Conservation (phyloP, 2,113 vertebrate genomes). For the Rhadina sibilatrix region DNA sequence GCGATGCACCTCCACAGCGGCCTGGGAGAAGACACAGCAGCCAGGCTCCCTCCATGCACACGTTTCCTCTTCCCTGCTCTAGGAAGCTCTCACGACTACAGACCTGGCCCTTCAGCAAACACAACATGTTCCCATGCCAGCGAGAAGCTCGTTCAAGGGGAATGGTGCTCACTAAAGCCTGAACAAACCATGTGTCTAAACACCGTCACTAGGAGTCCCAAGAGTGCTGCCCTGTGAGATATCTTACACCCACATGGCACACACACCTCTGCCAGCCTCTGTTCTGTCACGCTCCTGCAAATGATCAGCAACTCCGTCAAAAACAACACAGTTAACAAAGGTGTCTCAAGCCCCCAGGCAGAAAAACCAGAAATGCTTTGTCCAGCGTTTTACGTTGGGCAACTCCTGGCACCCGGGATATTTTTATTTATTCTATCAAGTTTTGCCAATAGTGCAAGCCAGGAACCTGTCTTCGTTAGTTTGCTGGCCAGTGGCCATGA, state of each 20-base stretch:
- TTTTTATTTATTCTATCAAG: slow-evolving; percentile 13
- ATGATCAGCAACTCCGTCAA: not conserved
- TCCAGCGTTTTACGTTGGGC: not conserved
- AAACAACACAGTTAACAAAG: not conserved
- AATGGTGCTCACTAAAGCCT: not conserved
- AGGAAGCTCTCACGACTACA: not conserved
- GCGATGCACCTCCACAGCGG: rapidly evolving
- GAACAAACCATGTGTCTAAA: not conserved
- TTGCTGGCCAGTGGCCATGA: not conserved
- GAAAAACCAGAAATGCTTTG: not conserved
- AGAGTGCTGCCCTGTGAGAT: not conserved
- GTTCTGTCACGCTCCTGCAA: not conserved
- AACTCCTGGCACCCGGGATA: not conserved
- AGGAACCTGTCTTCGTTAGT: slow-evolving; percentile 38
- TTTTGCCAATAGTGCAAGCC: slow-evolving; percentile 40
- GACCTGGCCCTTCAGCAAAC: not conserved
- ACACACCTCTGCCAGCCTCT: not conserved
- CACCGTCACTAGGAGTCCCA: not conserved
- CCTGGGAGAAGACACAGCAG: not conserved
- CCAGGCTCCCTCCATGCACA: not conserved
- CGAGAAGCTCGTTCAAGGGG: not conserved
- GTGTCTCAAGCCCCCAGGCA: not conserved
- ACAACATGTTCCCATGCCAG: not conserved
- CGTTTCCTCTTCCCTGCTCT: not conserved
- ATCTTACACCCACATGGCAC: not conserved